A percentile compares a stretch with the other conserved stretches of the same genome.
These are phyloP conservation scores for Chaenogobius annularis DNA, from an alignment of 2,113 vertebrate species.

Conservation along the genomic window DNA sequence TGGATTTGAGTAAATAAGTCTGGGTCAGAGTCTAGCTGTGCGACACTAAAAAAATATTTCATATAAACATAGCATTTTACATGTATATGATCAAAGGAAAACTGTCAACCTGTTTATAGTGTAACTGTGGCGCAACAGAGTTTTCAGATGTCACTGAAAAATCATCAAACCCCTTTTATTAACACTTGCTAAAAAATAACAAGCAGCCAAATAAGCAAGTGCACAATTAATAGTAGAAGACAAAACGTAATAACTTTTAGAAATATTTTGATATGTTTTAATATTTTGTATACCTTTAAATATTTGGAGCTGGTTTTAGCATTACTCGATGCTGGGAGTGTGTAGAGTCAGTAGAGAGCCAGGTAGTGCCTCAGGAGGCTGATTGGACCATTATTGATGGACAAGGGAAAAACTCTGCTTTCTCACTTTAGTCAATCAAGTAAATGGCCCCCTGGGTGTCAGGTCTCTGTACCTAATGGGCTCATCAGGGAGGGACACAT, in stretches of 20 bases:
- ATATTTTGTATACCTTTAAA: neutral
- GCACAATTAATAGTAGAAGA: too few species aligned
- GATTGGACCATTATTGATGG: slow-evolving; percentile 77
- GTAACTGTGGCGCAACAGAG: too few species aligned
- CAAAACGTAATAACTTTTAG: too few species aligned
- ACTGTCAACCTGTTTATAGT: too few species aligned
- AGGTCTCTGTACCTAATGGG: slow-evolving; percentile 70
- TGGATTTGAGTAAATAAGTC: slow-evolving; percentile 3
- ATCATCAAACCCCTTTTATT: too few species aligned
- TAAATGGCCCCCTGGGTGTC: slow-evolving; percentile 69
- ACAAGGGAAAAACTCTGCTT: slow-evolving; percentile 66
- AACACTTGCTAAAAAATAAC: too few species aligned
- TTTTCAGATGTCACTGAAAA: too few species aligned
- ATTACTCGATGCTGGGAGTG: slow-evolving; percentile 22
- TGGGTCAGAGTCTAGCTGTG: neutral
- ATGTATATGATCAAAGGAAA: too few species aligned
- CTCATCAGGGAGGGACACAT: slow-evolving; percentile 67
- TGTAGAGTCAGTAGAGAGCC: slow-evolving; percentile 52
- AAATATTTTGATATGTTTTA: too few species aligned
- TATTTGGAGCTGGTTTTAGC: slow-evolving; percentile 1
- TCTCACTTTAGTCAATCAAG: slow-evolving; percentile 76
- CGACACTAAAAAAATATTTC: too few species aligned
- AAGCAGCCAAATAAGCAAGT: too few species aligned
- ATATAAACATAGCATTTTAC: too few species aligned
- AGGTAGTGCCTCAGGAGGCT: slow-evolving; percentile 57